Evolutionary conservation across 2,888 invertebrate species (phyloP).

Genomic region (Cabera pusaria): DNA sequence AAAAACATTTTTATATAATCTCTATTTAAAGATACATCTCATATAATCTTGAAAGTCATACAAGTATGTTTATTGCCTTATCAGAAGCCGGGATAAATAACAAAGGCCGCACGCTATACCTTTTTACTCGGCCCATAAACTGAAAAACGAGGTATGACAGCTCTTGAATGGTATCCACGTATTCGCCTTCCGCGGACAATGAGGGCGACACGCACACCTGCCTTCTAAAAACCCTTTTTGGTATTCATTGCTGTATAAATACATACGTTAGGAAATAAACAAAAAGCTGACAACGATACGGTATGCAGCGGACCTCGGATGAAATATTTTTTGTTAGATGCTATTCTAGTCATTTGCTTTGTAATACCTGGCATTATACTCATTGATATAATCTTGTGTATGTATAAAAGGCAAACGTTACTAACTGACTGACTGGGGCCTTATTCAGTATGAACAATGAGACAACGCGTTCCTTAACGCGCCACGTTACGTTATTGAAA

Average conservation of each 20-base stretch:
- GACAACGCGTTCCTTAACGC: no score
- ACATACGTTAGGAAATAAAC: conserved; percentile 29
- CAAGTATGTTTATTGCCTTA: no score
- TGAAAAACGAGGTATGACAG: conserved; percentile 17
- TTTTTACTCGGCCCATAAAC: conserved; percentile 7
- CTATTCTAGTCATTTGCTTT: conserved; percentile 3
- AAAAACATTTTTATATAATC: no score
- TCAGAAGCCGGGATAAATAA: no score
- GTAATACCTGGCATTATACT: no score
- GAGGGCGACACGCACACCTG: conserved; percentile 40
- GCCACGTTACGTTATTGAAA: no score
- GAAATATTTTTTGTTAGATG: conserved; percentile 16
- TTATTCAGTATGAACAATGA: no score
- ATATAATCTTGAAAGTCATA: no score
- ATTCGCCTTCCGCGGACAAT: conserved; percentile 36
- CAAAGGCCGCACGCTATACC: conserved; percentile 17
- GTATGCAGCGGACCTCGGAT: conserved; percentile 19
- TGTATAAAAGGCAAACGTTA: no score
- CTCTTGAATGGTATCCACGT: conserved; percentile 12
- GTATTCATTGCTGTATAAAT: conserved; percentile 32
- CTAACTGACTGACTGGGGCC: no score
- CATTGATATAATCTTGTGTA: no score
- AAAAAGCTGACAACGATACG: conserved; percentile 14
- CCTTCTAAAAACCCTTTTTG: conserved; percentile 38
- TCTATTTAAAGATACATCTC: no score